Evolutionary conservation across 92 coral and sea anemone species (phyloP).

Genomic region (Heteractis magnifica): DNA sequence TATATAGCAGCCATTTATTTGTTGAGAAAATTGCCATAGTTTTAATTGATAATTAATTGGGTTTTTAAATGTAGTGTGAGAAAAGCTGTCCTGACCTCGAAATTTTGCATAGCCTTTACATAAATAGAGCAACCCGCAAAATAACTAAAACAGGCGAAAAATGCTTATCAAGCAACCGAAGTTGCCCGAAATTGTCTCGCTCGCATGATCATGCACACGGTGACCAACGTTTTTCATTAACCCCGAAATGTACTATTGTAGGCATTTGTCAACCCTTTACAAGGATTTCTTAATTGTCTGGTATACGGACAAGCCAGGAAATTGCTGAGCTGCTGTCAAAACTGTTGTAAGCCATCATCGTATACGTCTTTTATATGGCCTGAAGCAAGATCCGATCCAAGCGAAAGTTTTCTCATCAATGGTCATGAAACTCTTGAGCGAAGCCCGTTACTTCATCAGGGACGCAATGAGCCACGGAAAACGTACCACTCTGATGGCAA

Average conservation of each 20-base stretch:
- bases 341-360: slow-evolving; percentile 10
- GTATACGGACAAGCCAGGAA: slow-evolving; percentile 75
- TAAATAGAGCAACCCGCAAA: too few species aligned
- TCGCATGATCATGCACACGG: too few species aligned
- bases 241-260: slow-evolving; percentile 15
- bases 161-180: too few species aligned
- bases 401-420: slow-evolving; percentile 28
- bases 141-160: too few species aligned
- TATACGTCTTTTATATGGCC: slow-evolving; percentile 13
- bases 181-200: too few species aligned
- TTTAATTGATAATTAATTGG: too few species aligned
- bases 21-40: too few species aligned
- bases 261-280: slow-evolving; percentile 83
- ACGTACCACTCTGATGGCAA: slow-evolving; percentile 18
- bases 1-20: too few species aligned
- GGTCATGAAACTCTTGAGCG: slow-evolving; percentile 46
- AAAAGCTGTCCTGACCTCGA: too few species aligned
- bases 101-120: too few species aligned
- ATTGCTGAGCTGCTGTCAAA: slow-evolving; percentile 29
- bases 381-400: slow-evolving; percentile 17
- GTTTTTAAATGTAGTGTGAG: too few species aligned
- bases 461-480: slow-evolving; percentile 1
- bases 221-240: too few species aligned
- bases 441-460: not conserved
- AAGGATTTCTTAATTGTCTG: slow-evolving; percentile 86